Conservation (phyloP, 2,113 vertebrate species). For the Syngnathus scovelli region DNA sequence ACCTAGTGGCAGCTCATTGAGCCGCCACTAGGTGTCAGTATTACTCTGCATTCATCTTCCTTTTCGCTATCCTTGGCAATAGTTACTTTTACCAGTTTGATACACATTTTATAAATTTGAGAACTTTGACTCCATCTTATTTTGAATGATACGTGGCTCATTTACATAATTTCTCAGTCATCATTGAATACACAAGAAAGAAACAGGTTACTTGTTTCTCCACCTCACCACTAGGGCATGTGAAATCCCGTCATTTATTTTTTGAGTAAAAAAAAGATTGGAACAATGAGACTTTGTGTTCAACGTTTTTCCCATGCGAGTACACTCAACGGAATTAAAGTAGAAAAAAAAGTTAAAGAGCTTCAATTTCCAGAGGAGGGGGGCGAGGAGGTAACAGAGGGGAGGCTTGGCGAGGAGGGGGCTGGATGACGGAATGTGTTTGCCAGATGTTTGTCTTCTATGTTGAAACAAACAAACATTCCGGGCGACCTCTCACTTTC, state of each 20-base stretch:
- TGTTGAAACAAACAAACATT: slow-evolving; percentile 31
- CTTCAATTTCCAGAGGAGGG: not conserved
- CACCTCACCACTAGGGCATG: slow-evolving; percentile 34
- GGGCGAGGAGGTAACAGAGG: not conserved
- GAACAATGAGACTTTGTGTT: slow-evolving; percentile 5
- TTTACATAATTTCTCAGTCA: too few relatives aligned
- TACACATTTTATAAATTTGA: too few relatives aligned
- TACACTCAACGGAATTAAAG: slow-evolving; percentile 7
- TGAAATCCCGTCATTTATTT: not conserved
- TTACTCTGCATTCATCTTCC: too few relatives aligned
- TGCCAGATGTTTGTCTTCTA: slow-evolving; percentile 55
- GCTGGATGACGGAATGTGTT: slow-evolving; percentile 25
- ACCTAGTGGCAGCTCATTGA: too few relatives aligned
- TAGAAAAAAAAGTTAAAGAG: not conserved
- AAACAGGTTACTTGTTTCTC: not conserved
- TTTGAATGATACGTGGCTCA: too few relatives aligned
- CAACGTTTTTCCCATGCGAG: not conserved
- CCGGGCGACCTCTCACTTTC: slow-evolving; percentile 21
- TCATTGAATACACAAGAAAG: too few relatives aligned
- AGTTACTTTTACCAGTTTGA: too few relatives aligned
- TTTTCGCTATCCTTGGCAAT: too few relatives aligned
- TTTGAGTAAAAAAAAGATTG: not conserved
- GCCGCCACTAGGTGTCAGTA: too few relatives aligned
- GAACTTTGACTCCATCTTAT: too few relatives aligned
- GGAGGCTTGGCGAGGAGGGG: not conserved